phyloP scores from a whole-genome alignment of 2,888 invertebrate genomes.

The Netelia melanura region DNA sequence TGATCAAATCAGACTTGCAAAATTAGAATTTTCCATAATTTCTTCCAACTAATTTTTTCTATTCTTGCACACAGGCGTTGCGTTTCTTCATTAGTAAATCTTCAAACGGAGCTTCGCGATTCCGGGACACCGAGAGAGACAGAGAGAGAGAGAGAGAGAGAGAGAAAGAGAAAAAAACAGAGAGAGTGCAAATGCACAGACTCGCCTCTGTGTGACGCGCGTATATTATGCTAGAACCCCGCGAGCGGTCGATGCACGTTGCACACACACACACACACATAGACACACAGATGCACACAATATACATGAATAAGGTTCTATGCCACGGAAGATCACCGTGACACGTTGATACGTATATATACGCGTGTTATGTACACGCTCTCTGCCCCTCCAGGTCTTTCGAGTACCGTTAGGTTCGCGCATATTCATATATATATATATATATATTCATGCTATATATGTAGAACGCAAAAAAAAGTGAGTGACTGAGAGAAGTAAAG shows the following conservation, averaged over 20 bases:
- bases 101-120: slow-evolving; percentile 17
- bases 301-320: not conserved
- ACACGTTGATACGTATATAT: slow-evolving; percentile 41
- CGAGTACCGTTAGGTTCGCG: slow-evolving; percentile 63
- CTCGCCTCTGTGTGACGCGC: slow-evolving; percentile 31
- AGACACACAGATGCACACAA: slow-evolving; percentile 39
- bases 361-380: slow-evolving; percentile 42
- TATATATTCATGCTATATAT: not conserved
- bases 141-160: slow-evolving; percentile 19
- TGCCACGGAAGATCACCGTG: slow-evolving; percentile 55
- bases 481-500: slow-evolving; percentile 33
- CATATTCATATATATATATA: slow-evolving; percentile 4
- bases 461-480: slow-evolving; percentile 18
- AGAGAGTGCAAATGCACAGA: slow-evolving; percentile 35
- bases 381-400: slow-evolving; percentile 46
- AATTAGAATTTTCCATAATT: not conserved
- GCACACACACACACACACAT: slow-evolving; percentile 29
- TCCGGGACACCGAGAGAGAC: slow-evolving; percentile 8
- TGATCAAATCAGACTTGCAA: not conserved
- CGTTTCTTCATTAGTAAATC: slow-evolving; percentile 39
- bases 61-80: slow-evolving; percentile 3
- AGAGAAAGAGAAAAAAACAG: slow-evolving; percentile 18
- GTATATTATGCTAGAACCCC: slow-evolving; percentile 39
- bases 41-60: not conserved
- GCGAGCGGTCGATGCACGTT: slow-evolving; percentile 38